phyloP scores from a whole-genome alignment of 2,113 vertebrate species.

The Dromaius novaehollandiae region DNA sequence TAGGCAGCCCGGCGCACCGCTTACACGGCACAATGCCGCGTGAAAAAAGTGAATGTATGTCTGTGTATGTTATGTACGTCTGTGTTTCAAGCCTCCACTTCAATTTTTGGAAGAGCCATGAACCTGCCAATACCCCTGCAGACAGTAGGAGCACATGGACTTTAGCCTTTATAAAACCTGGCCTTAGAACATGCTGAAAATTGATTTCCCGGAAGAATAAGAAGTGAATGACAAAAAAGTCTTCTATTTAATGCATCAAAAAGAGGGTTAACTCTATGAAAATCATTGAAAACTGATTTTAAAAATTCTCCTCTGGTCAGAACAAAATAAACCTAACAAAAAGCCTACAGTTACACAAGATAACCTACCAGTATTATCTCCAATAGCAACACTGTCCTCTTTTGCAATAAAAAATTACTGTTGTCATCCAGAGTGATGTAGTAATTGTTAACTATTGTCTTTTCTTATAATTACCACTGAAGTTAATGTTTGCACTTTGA shows the following conservation, averaged over 20 bases:
- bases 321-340: not conserved
- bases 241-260: not conserved
- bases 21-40: no score
- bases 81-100: not conserved
- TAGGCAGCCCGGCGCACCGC: no score
- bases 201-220: not conserved
- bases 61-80: not conserved
- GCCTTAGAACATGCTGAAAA: not conserved
- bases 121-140: not conserved
- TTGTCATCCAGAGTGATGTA: not conserved
- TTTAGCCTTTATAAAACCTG: not conserved
- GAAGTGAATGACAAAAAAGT: not conserved
- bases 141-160: no score
- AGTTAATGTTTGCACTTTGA: not conserved
- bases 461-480: not conserved
- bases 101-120: not conserved
- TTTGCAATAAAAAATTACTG: not conserved
- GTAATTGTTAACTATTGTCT: not conserved
- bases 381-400: not conserved
- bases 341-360: not conserved
- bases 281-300: not conserved
- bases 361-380: not conserved
- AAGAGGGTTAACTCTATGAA: not conserved
- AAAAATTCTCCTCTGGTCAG: not conserved
- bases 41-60: no score